Conservation (phyloP, 2,888 invertebrate genomes). For the Trichogramma dendrolimi region DNA sequence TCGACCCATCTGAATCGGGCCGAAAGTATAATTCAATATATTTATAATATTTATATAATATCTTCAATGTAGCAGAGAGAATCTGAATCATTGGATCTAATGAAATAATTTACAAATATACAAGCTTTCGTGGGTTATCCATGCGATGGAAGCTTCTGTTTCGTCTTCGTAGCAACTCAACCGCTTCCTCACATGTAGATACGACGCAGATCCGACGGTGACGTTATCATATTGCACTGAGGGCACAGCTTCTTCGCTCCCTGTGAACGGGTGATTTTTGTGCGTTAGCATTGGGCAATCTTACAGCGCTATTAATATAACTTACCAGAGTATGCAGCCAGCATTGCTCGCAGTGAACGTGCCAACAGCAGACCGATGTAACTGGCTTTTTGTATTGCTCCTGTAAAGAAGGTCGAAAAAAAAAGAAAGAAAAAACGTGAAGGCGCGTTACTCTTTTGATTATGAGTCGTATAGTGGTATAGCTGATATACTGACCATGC, state of each 20-base stretch:
- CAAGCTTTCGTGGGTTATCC: constrained; percentile 31
- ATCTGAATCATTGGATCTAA: too few relatives aligned
- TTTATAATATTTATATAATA: too few relatives aligned
- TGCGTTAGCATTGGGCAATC: neutral
- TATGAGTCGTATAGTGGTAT: neutral
- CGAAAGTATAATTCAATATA: too few relatives aligned
- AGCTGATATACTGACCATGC: constrained; percentile 58
- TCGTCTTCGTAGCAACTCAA: constrained; percentile 15
- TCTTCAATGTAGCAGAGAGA: too few relatives aligned
- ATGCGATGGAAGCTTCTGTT: constrained; percentile 11
- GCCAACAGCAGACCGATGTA: constrained; percentile 94
- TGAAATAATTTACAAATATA: constrained; percentile 49
- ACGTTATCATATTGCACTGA: constrained; percentile 90
- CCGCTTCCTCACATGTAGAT: constrained; percentile 72
- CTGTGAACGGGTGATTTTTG: constrained; percentile 45
- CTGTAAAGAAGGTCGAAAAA: constrained; percentile 46
- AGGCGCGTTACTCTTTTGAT: neutral
- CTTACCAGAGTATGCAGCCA: constrained; percentile 68
- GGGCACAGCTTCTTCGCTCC: constrained; percentile 90
- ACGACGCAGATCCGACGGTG: constrained; percentile 77
- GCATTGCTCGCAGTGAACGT: constrained; percentile 87
- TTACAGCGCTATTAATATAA: constrained; percentile 24
- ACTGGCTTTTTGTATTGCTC: constrained; percentile 81
- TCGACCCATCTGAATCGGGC: too few relatives aligned
- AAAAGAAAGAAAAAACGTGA: constrained; percentile 4